Percentiles rank a stretch among this genome's conserved stretches.
Conservation (phyloP, 2,113 vertebrate species). For the Phrynocephalus versicolor region DNA sequence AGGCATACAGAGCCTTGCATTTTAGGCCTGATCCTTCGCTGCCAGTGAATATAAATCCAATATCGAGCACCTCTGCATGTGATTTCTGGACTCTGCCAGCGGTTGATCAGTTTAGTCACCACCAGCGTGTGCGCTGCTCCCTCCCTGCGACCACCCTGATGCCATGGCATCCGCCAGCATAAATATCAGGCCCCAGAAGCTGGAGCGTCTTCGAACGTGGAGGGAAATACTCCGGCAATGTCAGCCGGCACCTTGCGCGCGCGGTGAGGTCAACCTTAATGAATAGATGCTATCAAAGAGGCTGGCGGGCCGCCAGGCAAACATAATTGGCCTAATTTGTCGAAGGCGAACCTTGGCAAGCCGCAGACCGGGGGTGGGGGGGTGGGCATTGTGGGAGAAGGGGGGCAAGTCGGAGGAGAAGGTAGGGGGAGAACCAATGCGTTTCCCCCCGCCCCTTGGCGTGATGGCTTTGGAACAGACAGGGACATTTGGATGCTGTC, state of each 20-base stretch:
- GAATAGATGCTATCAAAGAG: constrained; percentile 56
- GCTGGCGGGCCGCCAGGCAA: constrained; percentile 21
- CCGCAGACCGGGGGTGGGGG: background rate
- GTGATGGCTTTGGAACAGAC: constrained; percentile 39
- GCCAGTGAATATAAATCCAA: no score
- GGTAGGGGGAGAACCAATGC: background rate
- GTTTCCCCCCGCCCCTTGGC: background rate
- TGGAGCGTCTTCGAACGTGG: accelerated
- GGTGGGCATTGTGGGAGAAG: no score
- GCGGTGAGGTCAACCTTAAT: constrained; percentile 32
- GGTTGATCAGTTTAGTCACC: background rate
- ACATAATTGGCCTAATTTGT: constrained; percentile 48
- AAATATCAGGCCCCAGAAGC: background rate
- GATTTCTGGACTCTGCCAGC: background rate
- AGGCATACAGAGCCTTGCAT: no score
- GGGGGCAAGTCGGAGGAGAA: background rate
- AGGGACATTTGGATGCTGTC: constrained; percentile 51
- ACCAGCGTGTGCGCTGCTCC: background rate
- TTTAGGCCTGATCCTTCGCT: no score
- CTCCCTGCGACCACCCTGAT: background rate
- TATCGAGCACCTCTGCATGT: no score
- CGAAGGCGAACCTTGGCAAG: constrained; percentile 22
- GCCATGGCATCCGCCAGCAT: no score
- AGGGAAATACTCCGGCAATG: accelerated
- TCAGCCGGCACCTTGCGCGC: background rate